Base-by-base conservation (phyloP, 1,140 invertebrate species). In the Drosophila ironensis region DNA sequence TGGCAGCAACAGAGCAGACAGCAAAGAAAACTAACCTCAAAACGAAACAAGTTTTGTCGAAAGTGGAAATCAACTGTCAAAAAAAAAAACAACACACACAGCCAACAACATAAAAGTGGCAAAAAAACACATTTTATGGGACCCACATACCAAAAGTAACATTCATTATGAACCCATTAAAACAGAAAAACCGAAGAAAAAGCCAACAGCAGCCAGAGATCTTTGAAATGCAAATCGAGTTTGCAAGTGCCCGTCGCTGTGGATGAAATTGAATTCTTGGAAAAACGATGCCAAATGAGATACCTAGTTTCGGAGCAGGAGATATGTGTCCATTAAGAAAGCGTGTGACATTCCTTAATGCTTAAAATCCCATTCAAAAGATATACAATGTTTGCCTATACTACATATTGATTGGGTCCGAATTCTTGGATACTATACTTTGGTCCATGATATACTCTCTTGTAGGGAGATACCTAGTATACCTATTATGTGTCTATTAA, bases 31-130 rank as follows among this genome's bases (percentile, higher is more conserved):
- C 51, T 69, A 77, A 75, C 72, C 72, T 72, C 40, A 77, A 74
- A 77, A 72, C 74, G 51, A 78, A 78, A 78, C 74, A 38, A 81
- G 67, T 81, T 72, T 72, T 54, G 35, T 54, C 57, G 30, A 52
- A 44, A 47, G 66, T 67, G 63, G 63, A 67, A 67, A 57, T 57
- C 64, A 69, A 57, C 60, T 64, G 60, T 64, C 60, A 64, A 64
- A 64, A 61, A 61, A 61, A 27, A 59, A 14, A 48, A 37, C 2
- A 16, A 42, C 12, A 56, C 19, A 48, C 51, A 27, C 45, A 56
- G 38, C 44, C 56, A 35, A 51, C 17, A n/a, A 20, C 14, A 57
- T 51, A 27, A 56, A 69, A 51, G 41, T 33, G 8, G 48, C 9
- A 20, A 25, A 45, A 56, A 69, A 63, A 38, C 9, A 19, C 35